A percentile compares a stretch with the other conserved stretches of the same genome.
Evolutionary conservation across 92 coral and sea anemone genomes (phyloP).

Genomic region (Diadumene lineata): DNA sequence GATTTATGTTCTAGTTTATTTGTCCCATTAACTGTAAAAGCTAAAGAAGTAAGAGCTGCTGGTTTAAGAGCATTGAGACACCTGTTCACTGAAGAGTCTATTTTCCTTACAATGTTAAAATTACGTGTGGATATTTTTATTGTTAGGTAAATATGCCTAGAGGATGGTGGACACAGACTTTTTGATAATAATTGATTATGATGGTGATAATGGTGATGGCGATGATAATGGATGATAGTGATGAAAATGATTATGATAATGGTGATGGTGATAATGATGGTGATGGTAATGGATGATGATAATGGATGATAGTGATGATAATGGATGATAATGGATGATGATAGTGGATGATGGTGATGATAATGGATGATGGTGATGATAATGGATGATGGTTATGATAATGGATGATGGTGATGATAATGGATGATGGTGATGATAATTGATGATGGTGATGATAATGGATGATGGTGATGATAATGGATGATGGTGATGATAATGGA

Average conservation of each 20-base stretch:
- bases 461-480: background rate
- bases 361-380: constrained; percentile 1
- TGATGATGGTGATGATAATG: background rate
- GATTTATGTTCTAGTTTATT: constrained; percentile 55
- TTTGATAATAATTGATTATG: background rate
- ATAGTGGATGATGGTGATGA: background rate
- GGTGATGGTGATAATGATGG: background rate
- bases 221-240: background rate
- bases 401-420: background rate
- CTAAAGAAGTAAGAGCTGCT: constrained; percentile 95
- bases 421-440: constrained; percentile 1
- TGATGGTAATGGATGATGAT: background rate
- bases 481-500: background rate
- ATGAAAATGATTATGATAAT: background rate
- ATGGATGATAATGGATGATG: background rate
- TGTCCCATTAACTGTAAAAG: constrained; percentile 68
- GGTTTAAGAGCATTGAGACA: constrained; percentile 90
- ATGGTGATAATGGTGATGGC: background rate
- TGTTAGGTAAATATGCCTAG: constrained; percentile 60
- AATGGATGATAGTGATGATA: constrained; percentile 1
- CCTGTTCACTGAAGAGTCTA: constrained; percentile 77
- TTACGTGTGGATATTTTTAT: constrained; percentile 87
- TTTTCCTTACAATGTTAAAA: constrained; percentile 76
- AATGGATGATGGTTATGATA: background rate
- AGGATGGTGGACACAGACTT: background rate